Evolutionary conservation across 2,113 vertebrate genomes (phyloP), one percentile per base, ranked within the genome.

Genomic region (Rhagologus leucostigma): DNA sequence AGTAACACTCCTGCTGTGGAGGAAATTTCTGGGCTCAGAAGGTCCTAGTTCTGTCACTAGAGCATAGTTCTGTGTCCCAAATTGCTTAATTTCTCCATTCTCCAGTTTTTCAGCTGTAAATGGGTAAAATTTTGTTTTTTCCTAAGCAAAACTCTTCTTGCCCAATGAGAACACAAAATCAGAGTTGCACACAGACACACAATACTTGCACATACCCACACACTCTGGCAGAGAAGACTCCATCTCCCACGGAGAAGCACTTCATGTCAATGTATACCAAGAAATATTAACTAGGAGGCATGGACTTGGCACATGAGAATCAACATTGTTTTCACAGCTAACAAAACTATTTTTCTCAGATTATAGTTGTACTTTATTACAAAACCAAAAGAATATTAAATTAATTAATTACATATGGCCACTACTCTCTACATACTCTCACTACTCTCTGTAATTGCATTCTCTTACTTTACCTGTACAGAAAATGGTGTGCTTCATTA

Each of bases 211-310:
- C 21, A 55, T 22, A 35, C 10, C 30, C 47, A 10, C 64, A 52
- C 20, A 2, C 11, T 35, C 33, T 41, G 59, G 42, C 56, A 47
- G 1, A 46, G 18, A 41, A 42, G 53, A 76, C 16, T 75, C 33
- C 1, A 2, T 74, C 32, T 68, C 33, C 37, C 49, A 52, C 0
- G 0, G 16, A 64, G 26, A 47, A 68, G 9, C 8, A 50, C 6
- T 52, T 59, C 8, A 23, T 33, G 26, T 19, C 39, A n/a, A 9
- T 2, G 1, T 9, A 27, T 7, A 19, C 4, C 26, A 64, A 47
- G 53, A 76, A 85, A 47, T n/a, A 59, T 13, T 46, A 81, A 84
- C 24, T 49, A 65, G 37, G 0, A 6, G 13, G 8, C 26, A 64
- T 33, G 11, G 10, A 26, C 27, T 35, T 32, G 12, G 39, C 21